These are phyloP conservation scores for Drosophila bocki DNA, from an alignment of 1,140 invertebrate genomes.

Conservation along the genomic window DNA sequence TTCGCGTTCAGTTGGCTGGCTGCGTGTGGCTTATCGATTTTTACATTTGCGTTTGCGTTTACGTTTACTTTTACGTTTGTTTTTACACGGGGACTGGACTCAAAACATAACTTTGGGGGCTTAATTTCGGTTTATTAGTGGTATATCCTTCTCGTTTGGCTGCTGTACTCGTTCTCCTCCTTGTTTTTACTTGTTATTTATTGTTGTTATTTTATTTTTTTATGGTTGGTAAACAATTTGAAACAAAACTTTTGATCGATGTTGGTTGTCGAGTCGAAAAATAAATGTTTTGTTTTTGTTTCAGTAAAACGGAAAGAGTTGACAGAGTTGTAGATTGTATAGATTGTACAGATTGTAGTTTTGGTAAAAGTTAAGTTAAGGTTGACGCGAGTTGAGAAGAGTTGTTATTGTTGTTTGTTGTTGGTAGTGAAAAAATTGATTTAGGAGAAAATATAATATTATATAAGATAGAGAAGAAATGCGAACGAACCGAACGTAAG, in stretches of 20 bases:
- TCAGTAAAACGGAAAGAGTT: constrained; percentile 54
- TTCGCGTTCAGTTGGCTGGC: constrained; percentile 76
- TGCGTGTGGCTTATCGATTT: constrained; percentile 83
- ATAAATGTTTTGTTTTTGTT: constrained; percentile 56
- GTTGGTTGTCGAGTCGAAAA: constrained; percentile 50
- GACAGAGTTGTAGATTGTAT: constrained; percentile 55
- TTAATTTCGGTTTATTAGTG: constrained; percentile 33
- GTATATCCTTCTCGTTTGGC: constrained; percentile 14
- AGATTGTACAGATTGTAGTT: constrained; percentile 43
- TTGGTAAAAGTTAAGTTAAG: constrained; percentile 71
- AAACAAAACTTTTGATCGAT: constrained; percentile 55
- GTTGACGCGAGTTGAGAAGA: constrained; percentile 76
- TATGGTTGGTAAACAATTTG: constrained; percentile 46
- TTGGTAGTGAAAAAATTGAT: constrained; percentile 84
- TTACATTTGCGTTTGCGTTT: constrained; percentile 82
- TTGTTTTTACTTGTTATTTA: constrained; percentile 9
- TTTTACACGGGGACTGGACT: constrained; percentile 69
- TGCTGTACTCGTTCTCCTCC: constrained; percentile 12
- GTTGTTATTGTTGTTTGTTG: constrained; percentile 75
- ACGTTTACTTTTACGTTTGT: constrained; percentile 69
- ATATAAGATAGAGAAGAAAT: constrained; percentile 85
- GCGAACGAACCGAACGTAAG: constrained; percentile 85
- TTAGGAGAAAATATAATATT: constrained; percentile 85
- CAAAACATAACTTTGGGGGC: constrained; percentile 64
- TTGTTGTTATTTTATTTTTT: not conserved